Percentiles rank a stretch among this genome's conserved stretches.
phyloP scores from a whole-genome alignment of 1,140 invertebrate species.

The Zophobas atratus region DNA sequence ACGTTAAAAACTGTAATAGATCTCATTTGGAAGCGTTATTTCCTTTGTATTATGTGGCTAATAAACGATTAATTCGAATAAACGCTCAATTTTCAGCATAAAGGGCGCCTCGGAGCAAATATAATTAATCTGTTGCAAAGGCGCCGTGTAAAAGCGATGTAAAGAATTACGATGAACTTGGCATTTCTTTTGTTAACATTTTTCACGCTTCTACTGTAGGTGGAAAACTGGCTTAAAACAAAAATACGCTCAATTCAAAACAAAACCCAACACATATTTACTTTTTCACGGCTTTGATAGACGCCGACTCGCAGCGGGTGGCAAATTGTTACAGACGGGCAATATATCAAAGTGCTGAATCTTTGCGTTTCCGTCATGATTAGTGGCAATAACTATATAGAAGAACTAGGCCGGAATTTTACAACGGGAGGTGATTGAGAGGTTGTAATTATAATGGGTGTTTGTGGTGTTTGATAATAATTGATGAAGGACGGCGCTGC shows the following conservation, averaged over 20 bases:
- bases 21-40: conserved; percentile 44
- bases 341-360: conserved; percentile 43
- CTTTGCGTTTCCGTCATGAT: neutral
- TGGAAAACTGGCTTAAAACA: conserved; percentile 42
- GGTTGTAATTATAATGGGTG: too few relatives aligned
- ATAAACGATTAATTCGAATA: conserved; percentile 58
- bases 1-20: conserved; percentile 46
- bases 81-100: conserved; percentile 55
- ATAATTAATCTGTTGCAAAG: conserved; percentile 50
- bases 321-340: conserved; percentile 47
- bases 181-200: conserved; percentile 51
- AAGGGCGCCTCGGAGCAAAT: conserved; percentile 44
- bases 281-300: conserved; percentile 37
- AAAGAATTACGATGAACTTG: conserved; percentile 52
- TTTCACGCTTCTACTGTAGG: conserved; percentile 24
- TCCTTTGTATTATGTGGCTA: conserved; percentile 50
- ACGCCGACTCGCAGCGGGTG: conserved; percentile 37
- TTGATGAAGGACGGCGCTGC: too few relatives aligned
- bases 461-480: too few relatives aligned
- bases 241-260: conserved; percentile 36
- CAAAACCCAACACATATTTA: conserved; percentile 45
- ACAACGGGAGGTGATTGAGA: too few relatives aligned
- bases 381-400: neutral
- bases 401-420: neutral
- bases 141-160: conserved; percentile 41